Evolutionary conservation across 2,888 invertebrate species (phyloP), one percentile per base, ranked within the genome.

Genomic region (Acrobasis suavella): DNA sequence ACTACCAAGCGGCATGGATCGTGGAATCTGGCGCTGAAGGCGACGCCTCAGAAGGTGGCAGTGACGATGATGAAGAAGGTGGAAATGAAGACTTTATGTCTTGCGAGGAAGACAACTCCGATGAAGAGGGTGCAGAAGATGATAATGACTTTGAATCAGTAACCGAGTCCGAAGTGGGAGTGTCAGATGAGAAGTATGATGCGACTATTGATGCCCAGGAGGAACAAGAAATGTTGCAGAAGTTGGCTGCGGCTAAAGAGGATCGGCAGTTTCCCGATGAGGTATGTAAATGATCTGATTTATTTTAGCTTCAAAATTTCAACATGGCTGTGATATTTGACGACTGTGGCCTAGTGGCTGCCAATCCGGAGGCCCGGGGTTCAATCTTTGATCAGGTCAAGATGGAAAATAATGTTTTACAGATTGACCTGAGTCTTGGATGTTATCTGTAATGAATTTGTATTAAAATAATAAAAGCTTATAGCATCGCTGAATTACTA

Each of bases 191-290:
- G 64, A 86, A 83, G 70, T 92, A 92, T 72, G 91, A 91, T 70
- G 86, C 82, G 10, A 92, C 87, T n/a, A 85, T 91, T 66, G 91
- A 92, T 69, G 92, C 96, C 63, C 92, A 94, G 46, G 97, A 96
- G 77, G 98, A 99, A 85, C 94, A 95, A 71, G 94, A 95, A 72
- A 95, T 96, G 72, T 91, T 96, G 65, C 91, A 95, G 70, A 96
- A 96, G 78, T 80, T 97, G 1, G 96, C 95, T 79, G 95, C 93
- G 39, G 95, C 96, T 0, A 94, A 93, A 64, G 88, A 92, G 67
- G 97, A 99, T 87, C 94, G 95, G 63, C 94, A 96, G 91, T 99
- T 98, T 91, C 99, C 99, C 0, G 99, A 99, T 92, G 99, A 99
- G 93, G 94, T 99, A 39, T 12, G n/a, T 42, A 10, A 15, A 37